Evolutionary conservation across 2,113 vertebrate species (phyloP), one percentile per base, ranked within the genome.

Genomic region (Proteles cristata): DNA sequence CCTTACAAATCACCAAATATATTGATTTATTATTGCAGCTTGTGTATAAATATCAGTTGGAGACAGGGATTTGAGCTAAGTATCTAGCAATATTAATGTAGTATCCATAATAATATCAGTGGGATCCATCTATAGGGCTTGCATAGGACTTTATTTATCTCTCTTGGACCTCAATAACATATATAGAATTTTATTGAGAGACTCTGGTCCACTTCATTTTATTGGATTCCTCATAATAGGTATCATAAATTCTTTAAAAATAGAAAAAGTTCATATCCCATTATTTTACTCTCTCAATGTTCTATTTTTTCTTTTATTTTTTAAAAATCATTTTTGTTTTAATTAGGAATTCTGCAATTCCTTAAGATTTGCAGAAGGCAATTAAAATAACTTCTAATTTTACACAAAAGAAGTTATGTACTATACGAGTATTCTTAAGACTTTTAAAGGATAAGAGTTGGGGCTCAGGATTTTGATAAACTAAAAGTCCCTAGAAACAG

Each of bases 151-250:
- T 12, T 80, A 81, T 84, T 90, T 84, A 48, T 93, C 48, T 88
- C 55, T 66, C 28, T n/a, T 58, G 35, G 11, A 93, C 10, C n/a
- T 19, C 50, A 88, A 16, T 71, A 68, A 93, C 35, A 80, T 61
- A 31, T n/a, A 2, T 21, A 79, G 65, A 66, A 48, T 85, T 95
- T 85, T 91, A 1, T 26, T 80, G 25, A 25, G 73, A 81, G 53
- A 81, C n/a, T 91, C 58, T 71, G 11, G 10, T 90, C 31, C 45
- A 88, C 69, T 96, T 96, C 21, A 39, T 63, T 80, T 96, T 71
- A 61, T 82, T 94, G 61, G 43, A 90, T 80, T 93, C 35, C 43
- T 74, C 19, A 8, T 90, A n/a, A 76, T 55, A 9, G 69, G 11
- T 74, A 71, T 12, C 26, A 39, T 81, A 74, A 66, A 68, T 90